A percentile compares a stretch with the other conserved stretches of the same genome.
Conservation (phyloP, 2,113 vertebrate species). For the Camarhynchus parvulus region DNA sequence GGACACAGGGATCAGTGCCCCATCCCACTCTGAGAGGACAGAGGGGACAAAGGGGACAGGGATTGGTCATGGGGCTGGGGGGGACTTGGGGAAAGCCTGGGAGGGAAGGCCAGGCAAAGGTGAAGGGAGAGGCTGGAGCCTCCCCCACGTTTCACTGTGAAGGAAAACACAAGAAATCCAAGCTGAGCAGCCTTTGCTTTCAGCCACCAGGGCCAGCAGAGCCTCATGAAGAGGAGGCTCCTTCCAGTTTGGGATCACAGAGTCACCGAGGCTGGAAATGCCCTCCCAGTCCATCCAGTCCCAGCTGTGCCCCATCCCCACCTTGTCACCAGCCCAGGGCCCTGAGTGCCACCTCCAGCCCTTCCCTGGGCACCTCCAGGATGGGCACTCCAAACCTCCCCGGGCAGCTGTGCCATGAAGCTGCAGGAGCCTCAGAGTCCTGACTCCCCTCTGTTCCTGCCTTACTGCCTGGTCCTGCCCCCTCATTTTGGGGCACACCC, state of each 20-base stretch:
- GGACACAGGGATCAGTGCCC: background rate
- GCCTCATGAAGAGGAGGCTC: rapidly evolving
- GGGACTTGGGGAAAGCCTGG: too few species aligned
- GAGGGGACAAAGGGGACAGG: background rate
- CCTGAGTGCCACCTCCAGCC: background rate
- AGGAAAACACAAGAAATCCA: background rate
- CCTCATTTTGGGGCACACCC: rapidly evolving
- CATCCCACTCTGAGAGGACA: background rate
- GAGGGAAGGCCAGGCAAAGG: background rate
- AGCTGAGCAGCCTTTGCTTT: background rate
- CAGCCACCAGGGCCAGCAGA: background rate
- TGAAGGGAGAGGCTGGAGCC: background rate
- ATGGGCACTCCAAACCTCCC: rapidly evolving
- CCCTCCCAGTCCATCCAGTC: background rate
- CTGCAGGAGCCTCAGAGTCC: rapidly evolving
- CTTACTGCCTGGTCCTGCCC: background rate
- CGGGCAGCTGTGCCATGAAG: background rate
- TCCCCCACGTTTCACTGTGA: rapidly evolving
- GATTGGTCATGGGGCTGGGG: rapidly evolving
- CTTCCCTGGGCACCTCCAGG: background rate
- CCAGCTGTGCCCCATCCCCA: rapidly evolving
- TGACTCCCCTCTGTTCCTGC: background rate
- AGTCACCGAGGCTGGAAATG: background rate
- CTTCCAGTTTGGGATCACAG: background rate
- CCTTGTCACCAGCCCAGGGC: background rate